Conservation (phyloP, 2,797 vertebrate genomes). For the Argyrosomus regius region DNA sequence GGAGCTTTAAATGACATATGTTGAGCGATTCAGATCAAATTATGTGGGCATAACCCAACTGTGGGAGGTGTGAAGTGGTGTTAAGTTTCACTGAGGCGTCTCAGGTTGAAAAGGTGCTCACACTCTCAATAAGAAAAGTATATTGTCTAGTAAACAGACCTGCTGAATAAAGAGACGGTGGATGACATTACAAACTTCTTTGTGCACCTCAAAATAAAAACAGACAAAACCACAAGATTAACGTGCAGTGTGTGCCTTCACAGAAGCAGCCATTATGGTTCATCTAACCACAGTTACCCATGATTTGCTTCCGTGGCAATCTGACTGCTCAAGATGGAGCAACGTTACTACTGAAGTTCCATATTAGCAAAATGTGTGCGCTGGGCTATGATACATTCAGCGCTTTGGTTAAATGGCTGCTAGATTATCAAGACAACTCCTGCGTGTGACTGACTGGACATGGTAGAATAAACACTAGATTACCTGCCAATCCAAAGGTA, state of each 20-base stretch:
- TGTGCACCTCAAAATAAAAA: not conserved
- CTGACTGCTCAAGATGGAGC: not conserved
- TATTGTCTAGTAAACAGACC: not conserved
- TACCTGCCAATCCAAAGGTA: not conserved
- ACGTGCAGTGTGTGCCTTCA: not conserved
- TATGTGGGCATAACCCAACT: not conserved
- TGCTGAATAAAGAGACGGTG: not conserved
- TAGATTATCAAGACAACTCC: not conserved
- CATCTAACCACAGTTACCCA: not conserved
- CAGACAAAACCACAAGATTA: not conserved
- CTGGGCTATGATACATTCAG: not conserved
- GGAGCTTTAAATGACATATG: not conserved
- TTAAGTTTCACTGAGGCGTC: conserved; percentile 9
- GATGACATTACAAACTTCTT: not conserved
- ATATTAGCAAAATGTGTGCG: not conserved
- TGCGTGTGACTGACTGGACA: not conserved
- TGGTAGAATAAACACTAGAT: not conserved
- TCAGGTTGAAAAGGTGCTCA: not conserved
- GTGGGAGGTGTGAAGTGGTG: not conserved
- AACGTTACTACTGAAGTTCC: not conserved
- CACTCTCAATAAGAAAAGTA: not conserved
- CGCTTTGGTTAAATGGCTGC: not conserved
- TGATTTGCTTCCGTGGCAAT: not conserved
- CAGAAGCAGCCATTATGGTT: not conserved
- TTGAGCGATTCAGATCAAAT: not conserved